These are phyloP conservation scores for Anolis apletophallus DNA, from an alignment of 2,797 vertebrate species.

Conservation along the genomic window DNA sequence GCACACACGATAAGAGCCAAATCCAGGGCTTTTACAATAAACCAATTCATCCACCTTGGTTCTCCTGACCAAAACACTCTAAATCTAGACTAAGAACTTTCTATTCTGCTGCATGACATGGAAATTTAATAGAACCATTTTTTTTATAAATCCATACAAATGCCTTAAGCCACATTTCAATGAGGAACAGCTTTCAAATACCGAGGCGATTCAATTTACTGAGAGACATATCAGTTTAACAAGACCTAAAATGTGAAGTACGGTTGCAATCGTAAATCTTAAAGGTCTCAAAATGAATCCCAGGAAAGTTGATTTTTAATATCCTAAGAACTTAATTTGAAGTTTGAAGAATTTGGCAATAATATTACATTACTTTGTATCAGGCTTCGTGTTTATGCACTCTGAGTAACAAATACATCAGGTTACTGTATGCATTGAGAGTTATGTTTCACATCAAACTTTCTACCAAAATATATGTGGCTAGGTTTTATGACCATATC, in stretches of 20 bases:
- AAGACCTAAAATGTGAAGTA: slow-evolving; percentile 8
- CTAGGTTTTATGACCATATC: not conserved
- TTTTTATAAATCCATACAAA: not conserved
- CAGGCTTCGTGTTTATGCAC: not conserved
- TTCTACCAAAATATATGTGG: not conserved
- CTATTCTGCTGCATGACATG: not conserved
- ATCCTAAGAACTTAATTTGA: slow-evolving; percentile 6
- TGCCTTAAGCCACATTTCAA: not conserved
- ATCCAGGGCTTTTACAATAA: not conserved
- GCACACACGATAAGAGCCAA: no score
- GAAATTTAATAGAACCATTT: slow-evolving; percentile 23
- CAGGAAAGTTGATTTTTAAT: slow-evolving; percentile 9
- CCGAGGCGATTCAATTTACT: slow-evolving; percentile 21
- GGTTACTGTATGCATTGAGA: not conserved
- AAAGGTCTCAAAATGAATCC: slow-evolving; percentile 21
- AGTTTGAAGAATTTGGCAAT: slow-evolving; percentile 9
- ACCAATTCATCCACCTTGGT: not conserved
- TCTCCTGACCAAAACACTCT: not conserved
- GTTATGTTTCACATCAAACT: not conserved
- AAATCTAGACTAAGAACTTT: not conserved
- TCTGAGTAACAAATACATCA: slow-evolving; percentile 24
- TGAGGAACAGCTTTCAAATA: slow-evolving; percentile 22
- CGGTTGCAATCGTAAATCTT: slow-evolving; percentile 12
- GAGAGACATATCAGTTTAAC: slow-evolving; percentile 3
- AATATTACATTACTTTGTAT: slow-evolving; percentile 14